A percentile compares a stretch with the other conserved stretches of the same genome.
Evolutionary conservation across 2,888 invertebrate species (phyloP).

Genomic region (Drosophila stalkeri): DNA sequence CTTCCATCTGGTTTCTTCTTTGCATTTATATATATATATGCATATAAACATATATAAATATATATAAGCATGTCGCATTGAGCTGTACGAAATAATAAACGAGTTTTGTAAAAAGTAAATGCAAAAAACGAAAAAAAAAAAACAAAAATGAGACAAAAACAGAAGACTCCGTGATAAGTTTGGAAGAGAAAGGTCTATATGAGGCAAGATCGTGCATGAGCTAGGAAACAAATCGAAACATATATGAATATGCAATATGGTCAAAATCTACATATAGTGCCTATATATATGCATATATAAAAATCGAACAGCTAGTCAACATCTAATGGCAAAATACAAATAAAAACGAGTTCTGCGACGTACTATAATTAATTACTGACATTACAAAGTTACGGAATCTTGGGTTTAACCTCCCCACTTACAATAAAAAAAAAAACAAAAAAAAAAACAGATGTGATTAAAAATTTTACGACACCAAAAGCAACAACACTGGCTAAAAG

Average conservation of each 20-base stretch:
- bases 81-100: constrained; percentile 25
- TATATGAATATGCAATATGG: constrained; percentile 3
- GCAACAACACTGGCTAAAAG: constrained; percentile 7
- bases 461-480: constrained; percentile 50
- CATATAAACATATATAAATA: neutral
- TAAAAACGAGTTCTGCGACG: constrained; percentile 38
- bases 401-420: constrained; percentile 44
- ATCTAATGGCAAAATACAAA: neutral
- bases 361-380: constrained; percentile 21
- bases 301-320: neutral
- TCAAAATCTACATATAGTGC: constrained; percentile 10
- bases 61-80: constrained; percentile 19
- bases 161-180: constrained; percentile 6
- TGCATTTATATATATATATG: constrained; percentile 7
- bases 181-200: constrained; percentile 24
- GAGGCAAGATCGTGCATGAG: neutral
- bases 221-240: constrained; percentile 1
- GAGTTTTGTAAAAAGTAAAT: constrained; percentile 38
- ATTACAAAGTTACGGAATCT: constrained; percentile 43
- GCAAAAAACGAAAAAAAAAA: constrained; percentile 4
- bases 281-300: neutral
- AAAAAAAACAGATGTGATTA: constrained; percentile 41
- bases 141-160: neutral
- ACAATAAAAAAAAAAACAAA: constrained; percentile 8
- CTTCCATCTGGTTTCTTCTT: constrained; percentile 21